phyloP scores from a whole-genome alignment of 2,797 vertebrate species.

The Siniperca scherzeri region DNA sequence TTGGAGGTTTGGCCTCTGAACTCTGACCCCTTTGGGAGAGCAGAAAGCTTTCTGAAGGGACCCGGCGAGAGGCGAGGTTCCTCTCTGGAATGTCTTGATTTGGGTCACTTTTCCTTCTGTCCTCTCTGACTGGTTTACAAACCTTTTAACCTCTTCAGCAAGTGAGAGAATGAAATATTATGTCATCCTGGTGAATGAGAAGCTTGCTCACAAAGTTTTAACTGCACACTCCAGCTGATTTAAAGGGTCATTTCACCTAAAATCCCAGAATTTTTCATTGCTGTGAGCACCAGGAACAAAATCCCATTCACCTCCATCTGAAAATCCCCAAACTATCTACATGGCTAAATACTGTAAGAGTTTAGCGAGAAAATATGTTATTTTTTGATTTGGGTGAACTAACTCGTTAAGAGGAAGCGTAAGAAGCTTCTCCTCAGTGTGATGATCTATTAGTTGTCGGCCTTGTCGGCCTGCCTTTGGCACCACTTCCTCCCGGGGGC shows the following conservation, averaged over 20 bases:
- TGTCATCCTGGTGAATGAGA: slow-evolving; percentile 28
- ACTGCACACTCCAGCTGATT: slow-evolving; percentile 4
- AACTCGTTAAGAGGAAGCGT: slow-evolving; percentile 16
- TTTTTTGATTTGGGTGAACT: slow-evolving; percentile 25
- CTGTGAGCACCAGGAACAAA: slow-evolving; percentile 6
- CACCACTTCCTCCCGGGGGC: slow-evolving; percentile 52
- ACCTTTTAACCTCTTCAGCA: neutral
- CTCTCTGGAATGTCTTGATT: slow-evolving; percentile 61
- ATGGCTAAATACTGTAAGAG: neutral
- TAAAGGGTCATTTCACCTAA: neutral
- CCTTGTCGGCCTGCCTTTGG: slow-evolving; percentile 39
- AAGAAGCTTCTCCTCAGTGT: slow-evolving; percentile 25
- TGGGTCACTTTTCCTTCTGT: slow-evolving; percentile 36
- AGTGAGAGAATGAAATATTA: neutral
- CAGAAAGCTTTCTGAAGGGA: slow-evolving; percentile 49
- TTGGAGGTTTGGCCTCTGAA: slow-evolving; percentile 68
- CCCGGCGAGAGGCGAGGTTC: slow-evolving; percentile 25
- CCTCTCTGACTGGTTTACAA: slow-evolving; percentile 16
- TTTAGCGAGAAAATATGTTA: neutral
- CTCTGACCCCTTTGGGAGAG: slow-evolving; percentile 69
- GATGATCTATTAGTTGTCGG: slow-evolving; percentile 54
- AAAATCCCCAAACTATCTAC: neutral
- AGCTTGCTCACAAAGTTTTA: neutral
- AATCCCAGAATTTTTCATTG: neutral
- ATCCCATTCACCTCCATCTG: neutral